Percentiles rank a stretch among this genome's conserved stretches.
phyloP scores from a whole-genome alignment of 2,888 invertebrate genomes.

The Drosophila vallismaia region DNA sequence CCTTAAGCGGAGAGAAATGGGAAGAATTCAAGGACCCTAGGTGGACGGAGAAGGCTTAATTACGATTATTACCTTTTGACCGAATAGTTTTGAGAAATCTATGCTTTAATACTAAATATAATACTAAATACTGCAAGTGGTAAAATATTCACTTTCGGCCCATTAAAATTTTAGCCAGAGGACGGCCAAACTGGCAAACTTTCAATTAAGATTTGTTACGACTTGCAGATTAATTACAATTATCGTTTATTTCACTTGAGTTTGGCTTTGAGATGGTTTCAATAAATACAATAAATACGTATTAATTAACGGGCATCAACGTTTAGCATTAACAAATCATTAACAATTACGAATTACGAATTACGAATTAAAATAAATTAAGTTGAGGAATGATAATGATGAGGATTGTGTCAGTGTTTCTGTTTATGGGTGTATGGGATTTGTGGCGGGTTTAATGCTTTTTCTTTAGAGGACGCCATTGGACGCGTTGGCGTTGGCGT shows the following conservation, averaged over 20 bases:
- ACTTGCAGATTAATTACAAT: constrained; percentile 12
- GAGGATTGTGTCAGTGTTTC: constrained; percentile 1
- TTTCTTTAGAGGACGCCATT: constrained; percentile 16
- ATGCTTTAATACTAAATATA: too few species aligned
- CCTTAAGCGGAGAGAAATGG: too few species aligned
- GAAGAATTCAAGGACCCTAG: background rate
- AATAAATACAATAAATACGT: constrained; percentile 63
- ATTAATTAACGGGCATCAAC: constrained; percentile 65
- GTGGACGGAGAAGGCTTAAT: background rate
- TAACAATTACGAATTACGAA: constrained; percentile 50
- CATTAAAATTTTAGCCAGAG: too few species aligned
- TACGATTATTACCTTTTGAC: background rate
- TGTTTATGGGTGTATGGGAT: background rate
- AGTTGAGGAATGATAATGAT: constrained; percentile 26
- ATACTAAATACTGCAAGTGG: too few species aligned
- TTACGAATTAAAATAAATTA: constrained; percentile 48
- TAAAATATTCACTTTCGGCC: too few species aligned
- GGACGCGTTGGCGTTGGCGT: constrained; percentile 30
- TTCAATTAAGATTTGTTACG: background rate
- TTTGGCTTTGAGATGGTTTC: constrained; percentile 41
- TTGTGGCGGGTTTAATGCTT: constrained; percentile 10
- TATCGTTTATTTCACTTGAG: constrained; percentile 37
- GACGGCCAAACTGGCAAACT: background rate
- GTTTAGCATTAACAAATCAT: constrained; percentile 69
- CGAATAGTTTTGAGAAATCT: too few species aligned